Conservation (phyloP, 2,113 vertebrate species). For the Smithornis capensis region DNA sequence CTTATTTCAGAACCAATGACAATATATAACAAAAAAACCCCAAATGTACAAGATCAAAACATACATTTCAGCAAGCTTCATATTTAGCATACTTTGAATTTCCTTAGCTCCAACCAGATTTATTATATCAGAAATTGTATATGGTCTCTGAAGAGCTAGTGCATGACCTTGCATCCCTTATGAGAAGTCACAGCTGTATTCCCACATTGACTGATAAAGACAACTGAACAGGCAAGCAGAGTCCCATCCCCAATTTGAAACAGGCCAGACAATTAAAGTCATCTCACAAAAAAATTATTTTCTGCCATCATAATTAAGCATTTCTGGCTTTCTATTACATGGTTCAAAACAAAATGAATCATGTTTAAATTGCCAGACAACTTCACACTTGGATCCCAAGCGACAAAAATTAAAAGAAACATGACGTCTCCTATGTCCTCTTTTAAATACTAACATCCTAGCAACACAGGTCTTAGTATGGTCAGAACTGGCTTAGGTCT, state of each 20-base stretch:
- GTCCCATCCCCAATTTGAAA: neutral
- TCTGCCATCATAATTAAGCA: neutral
- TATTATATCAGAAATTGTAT: conserved; percentile 58
- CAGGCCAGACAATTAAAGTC: conserved; percentile 3
- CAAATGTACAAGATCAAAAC: neutral
- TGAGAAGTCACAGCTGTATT: conserved; percentile 67
- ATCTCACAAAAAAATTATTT: conserved; percentile 1
- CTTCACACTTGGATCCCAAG: neutral
- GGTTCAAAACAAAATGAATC: neutral
- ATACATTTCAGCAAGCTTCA: conserved; percentile 3
- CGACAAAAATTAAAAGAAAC: neutral
- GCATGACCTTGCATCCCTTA: conserved; percentile 60
- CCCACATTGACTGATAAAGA: conserved; percentile 63
- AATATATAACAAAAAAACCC: neutral
- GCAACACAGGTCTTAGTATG: neutral
- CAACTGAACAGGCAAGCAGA: conserved; percentile 39
- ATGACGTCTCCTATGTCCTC: neutral
- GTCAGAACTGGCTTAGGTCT: neutral
- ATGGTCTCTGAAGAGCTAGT: conserved; percentile 55
- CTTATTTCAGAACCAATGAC: neutral
- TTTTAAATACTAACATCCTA: neutral
- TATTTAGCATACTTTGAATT: conserved; percentile 43
- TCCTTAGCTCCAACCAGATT: conserved; percentile 56
- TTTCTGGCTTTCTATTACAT: neutral
- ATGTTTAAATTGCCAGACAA: neutral